phyloP scores from a whole-genome alignment of 2,113 vertebrate species.

The Cairina moschata region DNA sequence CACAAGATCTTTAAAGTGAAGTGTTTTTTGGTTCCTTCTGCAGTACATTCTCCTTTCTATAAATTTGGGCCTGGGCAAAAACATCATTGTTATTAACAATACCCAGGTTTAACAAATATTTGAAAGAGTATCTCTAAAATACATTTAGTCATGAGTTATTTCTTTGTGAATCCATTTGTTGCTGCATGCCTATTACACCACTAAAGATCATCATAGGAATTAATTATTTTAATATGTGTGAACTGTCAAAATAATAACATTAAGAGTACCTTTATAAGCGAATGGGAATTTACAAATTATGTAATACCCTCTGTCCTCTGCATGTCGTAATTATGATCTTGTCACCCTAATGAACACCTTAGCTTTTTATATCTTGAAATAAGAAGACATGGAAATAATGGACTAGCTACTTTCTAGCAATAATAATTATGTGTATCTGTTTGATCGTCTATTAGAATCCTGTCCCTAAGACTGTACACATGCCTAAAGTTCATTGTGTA shows the following conservation, averaged over 20 bases:
- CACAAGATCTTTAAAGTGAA: not conserved
- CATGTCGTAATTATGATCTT: not conserved
- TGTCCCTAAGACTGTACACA: not conserved
- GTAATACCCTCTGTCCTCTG: not conserved
- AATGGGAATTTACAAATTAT: not conserved
- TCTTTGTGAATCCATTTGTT: not conserved
- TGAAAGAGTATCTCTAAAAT: not conserved
- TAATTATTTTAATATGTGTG: not conserved
- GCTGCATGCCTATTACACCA: not conserved
- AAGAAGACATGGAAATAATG: not conserved
- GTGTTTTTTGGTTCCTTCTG: not conserved
- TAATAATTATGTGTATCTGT: not conserved
- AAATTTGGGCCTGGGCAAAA: not conserved
- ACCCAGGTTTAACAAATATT: not conserved
- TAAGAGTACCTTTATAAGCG: not conserved
- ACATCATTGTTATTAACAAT: not conserved
- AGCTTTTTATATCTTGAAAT: not conserved
- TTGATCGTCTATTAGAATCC: not conserved
- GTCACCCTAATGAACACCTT: not conserved
- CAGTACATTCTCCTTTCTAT: not conserved
- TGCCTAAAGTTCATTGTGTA: not conserved
- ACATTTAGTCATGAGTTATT: not conserved
- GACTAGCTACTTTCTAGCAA: not conserved
- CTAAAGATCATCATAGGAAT: not conserved
- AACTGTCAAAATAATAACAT: not conserved